These are phyloP conservation scores for Prionailurus viverrinus DNA, from an alignment of 2,113 vertebrate species.

Conservation along the genomic window DNA sequence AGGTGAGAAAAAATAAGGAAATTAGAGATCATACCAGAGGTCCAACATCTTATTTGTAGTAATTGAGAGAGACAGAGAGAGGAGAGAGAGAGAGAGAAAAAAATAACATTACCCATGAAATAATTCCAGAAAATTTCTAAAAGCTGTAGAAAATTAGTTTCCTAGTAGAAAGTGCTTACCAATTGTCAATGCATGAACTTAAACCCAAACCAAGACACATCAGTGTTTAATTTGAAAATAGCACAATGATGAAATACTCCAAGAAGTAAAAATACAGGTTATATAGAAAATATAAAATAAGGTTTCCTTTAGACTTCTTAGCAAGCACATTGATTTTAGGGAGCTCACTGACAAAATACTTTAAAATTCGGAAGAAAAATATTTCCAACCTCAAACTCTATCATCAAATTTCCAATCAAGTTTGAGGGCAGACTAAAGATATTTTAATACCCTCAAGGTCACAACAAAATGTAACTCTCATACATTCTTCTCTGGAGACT, in stretches of 20 bases:
- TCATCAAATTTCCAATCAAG: not conserved
- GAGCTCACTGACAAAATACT: not conserved
- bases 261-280: not conserved
- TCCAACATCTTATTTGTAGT: not conserved
- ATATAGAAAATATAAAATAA: not conserved
- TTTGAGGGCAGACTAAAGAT: constrained; percentile 40
- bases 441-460: not conserved
- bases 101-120: not conserved
- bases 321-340: constrained; percentile 2
- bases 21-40: not conserved
- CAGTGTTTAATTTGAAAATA: constrained; percentile 23
- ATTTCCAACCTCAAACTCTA: not conserved
- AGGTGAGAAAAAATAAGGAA: not conserved
- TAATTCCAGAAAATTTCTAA: constrained; percentile 12
- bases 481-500: not conserved
- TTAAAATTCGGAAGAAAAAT: constrained; percentile 17
- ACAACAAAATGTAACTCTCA: not conserved
- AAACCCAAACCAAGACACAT: not conserved
- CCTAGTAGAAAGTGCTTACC: not conserved
- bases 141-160: not conserved
- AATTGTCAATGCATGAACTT: not conserved
- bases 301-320: not conserved
- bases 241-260: not conserved
- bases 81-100: not conserved
- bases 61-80: not conserved